phyloP scores from a whole-genome alignment of 2,113 vertebrate genomes.

The Oreochromis niloticus region DNA sequence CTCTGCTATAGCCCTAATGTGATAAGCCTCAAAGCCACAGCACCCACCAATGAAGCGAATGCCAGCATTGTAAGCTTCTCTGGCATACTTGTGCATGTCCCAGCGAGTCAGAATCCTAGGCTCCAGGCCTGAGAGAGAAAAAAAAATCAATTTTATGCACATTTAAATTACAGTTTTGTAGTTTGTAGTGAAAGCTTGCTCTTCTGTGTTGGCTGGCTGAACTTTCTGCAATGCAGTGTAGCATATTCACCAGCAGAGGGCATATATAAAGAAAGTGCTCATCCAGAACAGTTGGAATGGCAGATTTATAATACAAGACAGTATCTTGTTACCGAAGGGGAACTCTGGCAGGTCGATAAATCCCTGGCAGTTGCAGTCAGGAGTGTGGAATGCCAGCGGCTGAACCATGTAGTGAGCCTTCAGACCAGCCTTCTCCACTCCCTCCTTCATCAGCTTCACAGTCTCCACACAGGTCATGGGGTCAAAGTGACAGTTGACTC shows the following conservation, averaged over 20 bases:
- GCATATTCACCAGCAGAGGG: not conserved
- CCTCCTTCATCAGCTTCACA: conserved; percentile 91
- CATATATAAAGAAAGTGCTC: not conserved
- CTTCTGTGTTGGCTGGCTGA: not conserved
- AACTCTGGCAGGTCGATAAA: conserved; percentile 97
- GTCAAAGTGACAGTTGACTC: conserved; percentile 98
- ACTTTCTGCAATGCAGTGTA: not conserved
- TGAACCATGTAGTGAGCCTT: conserved; percentile 92
- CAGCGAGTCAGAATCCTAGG: conserved; percentile 84
- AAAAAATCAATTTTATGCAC: not conserved
- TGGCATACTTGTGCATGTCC: conserved; percentile 87
- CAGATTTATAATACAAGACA: not conserved
- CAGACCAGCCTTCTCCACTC: conserved; percentile 81
- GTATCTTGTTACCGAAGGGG: conserved; percentile 82
- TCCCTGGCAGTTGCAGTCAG: conserved; percentile 91
- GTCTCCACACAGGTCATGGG: conserved; percentile 81
- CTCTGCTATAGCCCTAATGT: conserved; percentile 89
- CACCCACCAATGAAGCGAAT: conserved; percentile 90
- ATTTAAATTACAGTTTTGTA: not conserved
- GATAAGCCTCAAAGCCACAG: conserved; percentile 96
- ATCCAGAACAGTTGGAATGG: not conserved
- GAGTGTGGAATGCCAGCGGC: conserved; percentile 92
- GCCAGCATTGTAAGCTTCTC: conserved; percentile 84
- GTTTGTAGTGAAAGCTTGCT: not conserved
- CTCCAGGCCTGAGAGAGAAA: conserved; percentile 69